These are phyloP conservation scores for Corydoras sp. DNA, from an alignment of 2,113 vertebrate genomes.

Conservation along the genomic window DNA sequence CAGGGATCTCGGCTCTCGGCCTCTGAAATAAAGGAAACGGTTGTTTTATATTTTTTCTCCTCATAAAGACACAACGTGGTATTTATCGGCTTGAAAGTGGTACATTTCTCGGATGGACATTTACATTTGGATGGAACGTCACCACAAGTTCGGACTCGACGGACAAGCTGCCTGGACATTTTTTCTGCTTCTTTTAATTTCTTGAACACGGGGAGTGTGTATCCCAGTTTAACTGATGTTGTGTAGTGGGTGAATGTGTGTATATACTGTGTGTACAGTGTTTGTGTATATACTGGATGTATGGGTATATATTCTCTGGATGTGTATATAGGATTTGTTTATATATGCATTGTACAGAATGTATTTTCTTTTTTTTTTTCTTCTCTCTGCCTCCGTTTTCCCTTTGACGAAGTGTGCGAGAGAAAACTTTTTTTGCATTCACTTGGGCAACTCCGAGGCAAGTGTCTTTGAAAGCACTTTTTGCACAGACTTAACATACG, in stretches of 20 bases:
- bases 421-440: slow-evolving; percentile 48
- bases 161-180: slow-evolving; percentile 49
- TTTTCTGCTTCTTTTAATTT: slow-evolving; percentile 48
- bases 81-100: slow-evolving; percentile 41
- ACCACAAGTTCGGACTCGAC: slow-evolving; percentile 51
- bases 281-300: slow-evolving; percentile 64
- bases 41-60: slow-evolving; percentile 39
- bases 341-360: slow-evolving; percentile 72
- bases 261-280: slow-evolving; percentile 61
- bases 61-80: slow-evolving; percentile 47
- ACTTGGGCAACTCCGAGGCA: slow-evolving; percentile 47
- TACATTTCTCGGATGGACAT: slow-evolving; percentile 31
- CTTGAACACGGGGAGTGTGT: slow-evolving; percentile 57
- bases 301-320: slow-evolving; percentile 61
- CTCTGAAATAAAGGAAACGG: slow-evolving; percentile 36
- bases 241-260: slow-evolving; percentile 66
- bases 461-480: slow-evolving; percentile 58
- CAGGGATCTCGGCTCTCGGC: slow-evolving; percentile 49
- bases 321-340: slow-evolving; percentile 70
- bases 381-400: slow-evolving; percentile 20
- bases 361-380: slow-evolving; percentile 51
- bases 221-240: slow-evolving; percentile 60
- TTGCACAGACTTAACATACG: slow-evolving; percentile 55
- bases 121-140: slow-evolving; percentile 41
- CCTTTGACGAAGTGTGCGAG: slow-evolving; percentile 56